Percentiles rank a stretch among this genome's conserved stretches.
phyloP scores from a whole-genome alignment of 2,797 vertebrate species.

The Cuculus canorus region DNA sequence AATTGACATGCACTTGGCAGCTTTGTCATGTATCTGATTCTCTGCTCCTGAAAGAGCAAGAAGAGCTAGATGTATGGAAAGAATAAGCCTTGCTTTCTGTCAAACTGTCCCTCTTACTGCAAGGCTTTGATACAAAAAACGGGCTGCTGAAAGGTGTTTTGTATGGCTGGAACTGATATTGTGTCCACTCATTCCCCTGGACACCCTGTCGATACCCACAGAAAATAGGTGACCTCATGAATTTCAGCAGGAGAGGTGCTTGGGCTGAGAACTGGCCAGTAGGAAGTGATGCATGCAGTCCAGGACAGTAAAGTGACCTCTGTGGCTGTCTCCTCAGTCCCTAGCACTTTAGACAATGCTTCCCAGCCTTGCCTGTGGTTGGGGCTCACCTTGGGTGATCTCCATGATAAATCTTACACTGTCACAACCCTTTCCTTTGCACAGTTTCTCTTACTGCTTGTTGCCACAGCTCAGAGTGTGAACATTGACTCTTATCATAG shows the following conservation, averaged over 20 bases:
- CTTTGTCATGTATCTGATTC: neutral
- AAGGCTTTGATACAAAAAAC: neutral
- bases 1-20: neutral
- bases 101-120: neutral
- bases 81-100: neutral
- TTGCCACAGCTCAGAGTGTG: neutral
- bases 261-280: neutral
- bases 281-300: no score
- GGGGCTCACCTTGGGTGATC: neutral
- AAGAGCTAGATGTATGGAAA: neutral
- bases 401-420: neutral
- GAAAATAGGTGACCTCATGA: neutral
- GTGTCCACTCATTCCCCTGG: neutral
- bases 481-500: neutral
- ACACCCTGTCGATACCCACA: neutral
- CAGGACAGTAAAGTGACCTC: rapidly evolving
- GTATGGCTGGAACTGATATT: neutral
- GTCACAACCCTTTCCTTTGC: neutral
- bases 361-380: neutral
- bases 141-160: neutral
- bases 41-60: neutral
- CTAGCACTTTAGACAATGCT: neutral
- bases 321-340: neutral
- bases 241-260: neutral
- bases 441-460: neutral